Percentiles rank a stretch among this genome's conserved stretches.
Conservation (phyloP, 2,113 vertebrate genomes). For the Alethe castanea region DNA sequence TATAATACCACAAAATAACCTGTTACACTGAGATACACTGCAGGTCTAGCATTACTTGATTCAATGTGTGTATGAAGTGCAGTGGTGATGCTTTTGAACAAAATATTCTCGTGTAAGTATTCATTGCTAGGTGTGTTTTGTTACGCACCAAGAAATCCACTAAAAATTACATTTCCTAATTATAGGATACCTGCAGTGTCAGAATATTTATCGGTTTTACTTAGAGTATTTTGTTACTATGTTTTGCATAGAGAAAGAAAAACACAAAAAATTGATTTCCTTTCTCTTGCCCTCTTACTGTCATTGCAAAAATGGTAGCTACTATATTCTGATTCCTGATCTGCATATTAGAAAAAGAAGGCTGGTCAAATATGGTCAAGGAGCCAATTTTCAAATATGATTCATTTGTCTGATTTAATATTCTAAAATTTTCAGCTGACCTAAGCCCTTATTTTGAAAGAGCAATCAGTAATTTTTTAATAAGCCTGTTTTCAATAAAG, state of each 20-base stretch:
- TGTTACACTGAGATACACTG: background rate
- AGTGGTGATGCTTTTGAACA: background rate
- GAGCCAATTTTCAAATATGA: background rate
- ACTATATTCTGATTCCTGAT: background rate
- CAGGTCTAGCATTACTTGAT: background rate
- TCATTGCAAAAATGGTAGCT: background rate
- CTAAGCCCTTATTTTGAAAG: background rate
- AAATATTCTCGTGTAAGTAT: background rate
- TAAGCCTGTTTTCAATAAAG: slow-evolving; percentile 2
- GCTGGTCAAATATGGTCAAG: background rate
- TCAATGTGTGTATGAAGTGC: background rate
- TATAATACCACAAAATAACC: background rate
- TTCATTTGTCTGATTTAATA: slow-evolving; percentile 27
- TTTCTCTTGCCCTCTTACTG: background rate
- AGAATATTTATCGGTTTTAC: slow-evolving; percentile 9
- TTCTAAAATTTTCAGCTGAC: slow-evolving; percentile 1
- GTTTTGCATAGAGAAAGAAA: background rate
- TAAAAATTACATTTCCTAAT: background rate
- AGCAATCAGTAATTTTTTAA: background rate
- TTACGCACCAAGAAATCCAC: background rate
- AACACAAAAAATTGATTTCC: background rate
- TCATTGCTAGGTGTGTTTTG: background rate
- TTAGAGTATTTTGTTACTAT: background rate
- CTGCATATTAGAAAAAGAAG: background rate
- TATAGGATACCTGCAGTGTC: background rate